These are phyloP conservation scores for Thinocorus orbignyianus DNA, from an alignment of 2,113 vertebrate species.

Conservation along the genomic window DNA sequence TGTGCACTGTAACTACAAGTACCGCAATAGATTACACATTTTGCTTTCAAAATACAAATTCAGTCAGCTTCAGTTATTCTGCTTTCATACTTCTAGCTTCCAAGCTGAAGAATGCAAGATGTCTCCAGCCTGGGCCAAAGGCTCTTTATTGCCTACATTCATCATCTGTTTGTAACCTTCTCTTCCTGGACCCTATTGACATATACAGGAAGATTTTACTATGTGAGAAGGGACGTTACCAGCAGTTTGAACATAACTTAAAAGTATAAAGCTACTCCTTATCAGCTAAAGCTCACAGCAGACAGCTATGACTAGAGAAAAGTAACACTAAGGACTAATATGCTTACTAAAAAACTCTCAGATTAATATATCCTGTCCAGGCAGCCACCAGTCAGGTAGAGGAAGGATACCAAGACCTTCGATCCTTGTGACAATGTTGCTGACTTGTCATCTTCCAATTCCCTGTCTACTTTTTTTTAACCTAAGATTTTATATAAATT, in stretches of 20 bases:
- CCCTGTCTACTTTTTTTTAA: background rate
- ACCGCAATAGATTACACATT: background rate
- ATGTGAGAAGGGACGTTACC: background rate
- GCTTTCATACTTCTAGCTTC: background rate
- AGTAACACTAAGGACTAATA: background rate
- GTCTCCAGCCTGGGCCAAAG: background rate
- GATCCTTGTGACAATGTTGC: background rate
- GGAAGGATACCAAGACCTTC: background rate
- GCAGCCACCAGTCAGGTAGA: background rate
- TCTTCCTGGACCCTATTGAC: background rate
- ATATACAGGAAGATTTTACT: background rate
- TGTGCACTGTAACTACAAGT: background rate
- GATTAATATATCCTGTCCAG: background rate
- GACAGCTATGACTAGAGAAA: background rate
- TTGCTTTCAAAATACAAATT: background rate
- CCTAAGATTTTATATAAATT: background rate
- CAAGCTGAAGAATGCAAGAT: background rate
- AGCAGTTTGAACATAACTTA: background rate
- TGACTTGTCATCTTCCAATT: background rate
- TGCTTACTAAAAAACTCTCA: background rate
- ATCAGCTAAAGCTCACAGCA: background rate
- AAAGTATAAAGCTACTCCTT: background rate
- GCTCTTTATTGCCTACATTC: background rate
- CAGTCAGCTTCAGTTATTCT: background rate
- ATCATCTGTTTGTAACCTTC: background rate